A percentile compares a stretch with the other conserved stretches of the same genome.
Conservation (phyloP, 2,113 vertebrate genomes). For the Tauraco erythrolophus region DNA sequence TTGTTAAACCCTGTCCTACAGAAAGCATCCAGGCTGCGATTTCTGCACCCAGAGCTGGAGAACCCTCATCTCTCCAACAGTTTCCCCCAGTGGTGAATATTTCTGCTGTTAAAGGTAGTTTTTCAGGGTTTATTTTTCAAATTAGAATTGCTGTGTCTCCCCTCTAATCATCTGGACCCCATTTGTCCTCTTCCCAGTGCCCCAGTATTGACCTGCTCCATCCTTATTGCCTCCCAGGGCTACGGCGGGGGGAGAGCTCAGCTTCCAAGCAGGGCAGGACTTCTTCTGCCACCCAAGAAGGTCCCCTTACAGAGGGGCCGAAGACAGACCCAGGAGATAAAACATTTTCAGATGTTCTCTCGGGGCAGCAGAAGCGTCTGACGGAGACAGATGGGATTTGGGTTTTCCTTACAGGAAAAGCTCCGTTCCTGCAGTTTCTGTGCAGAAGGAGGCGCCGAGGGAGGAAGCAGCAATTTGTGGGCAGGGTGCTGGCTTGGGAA, state of each 20-base stretch:
- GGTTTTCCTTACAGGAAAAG: neutral
- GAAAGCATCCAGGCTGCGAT: neutral
- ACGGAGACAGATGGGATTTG: neutral
- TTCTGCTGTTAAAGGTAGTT: rapidly evolving
- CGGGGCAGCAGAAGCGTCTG: neutral
- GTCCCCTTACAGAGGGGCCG: neutral
- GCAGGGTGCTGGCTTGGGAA: neutral
- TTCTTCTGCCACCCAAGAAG: neutral
- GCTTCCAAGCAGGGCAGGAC: neutral
- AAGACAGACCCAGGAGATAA: neutral
- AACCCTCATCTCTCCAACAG: rapidly evolving
- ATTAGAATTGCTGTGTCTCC: neutral
- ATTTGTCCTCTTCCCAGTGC: neutral
- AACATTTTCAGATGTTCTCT: neutral
- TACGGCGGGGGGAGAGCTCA: neutral
- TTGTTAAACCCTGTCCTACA: neutral
- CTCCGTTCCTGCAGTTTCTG: neutral
- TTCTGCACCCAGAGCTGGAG: neutral
- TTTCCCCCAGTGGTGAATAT: neutral
- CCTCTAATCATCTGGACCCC: neutral
- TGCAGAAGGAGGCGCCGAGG: rapidly evolving
- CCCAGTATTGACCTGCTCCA: neutral
- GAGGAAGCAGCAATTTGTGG: slow-evolving; percentile 10
- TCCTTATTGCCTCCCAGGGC: neutral
- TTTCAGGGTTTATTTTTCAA: rapidly evolving